phyloP scores from a whole-genome alignment of 2,113 vertebrate genomes.

The Hippocampus mohnikei region DNA sequence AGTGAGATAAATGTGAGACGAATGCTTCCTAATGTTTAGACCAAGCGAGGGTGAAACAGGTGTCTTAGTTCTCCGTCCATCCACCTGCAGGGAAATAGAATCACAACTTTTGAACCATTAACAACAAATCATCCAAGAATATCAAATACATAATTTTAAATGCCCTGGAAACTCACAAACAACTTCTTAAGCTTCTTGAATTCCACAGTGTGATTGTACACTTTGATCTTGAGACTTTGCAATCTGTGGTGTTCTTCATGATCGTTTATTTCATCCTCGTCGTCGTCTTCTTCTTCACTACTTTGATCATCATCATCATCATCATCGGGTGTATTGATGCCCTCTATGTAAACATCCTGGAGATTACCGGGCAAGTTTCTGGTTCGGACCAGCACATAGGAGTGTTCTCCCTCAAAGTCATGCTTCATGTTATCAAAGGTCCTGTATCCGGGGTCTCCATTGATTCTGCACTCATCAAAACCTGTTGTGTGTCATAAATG shows the following conservation, averaged over 20 bases:
- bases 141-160: background rate
- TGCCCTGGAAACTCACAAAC: conserved; percentile 65
- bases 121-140: no score
- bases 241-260: conserved; percentile 39
- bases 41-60: conserved; percentile 71
- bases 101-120: background rate
- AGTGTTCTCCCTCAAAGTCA: conserved; percentile 71
- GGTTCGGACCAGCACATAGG: conserved; percentile 72
- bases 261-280: background rate
- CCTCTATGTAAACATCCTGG: conserved; percentile 72
- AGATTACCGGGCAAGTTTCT: conserved; percentile 63
- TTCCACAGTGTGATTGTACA: conserved; percentile 77
- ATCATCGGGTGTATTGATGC: conserved; percentile 39
- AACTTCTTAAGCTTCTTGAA: conserved; percentile 65
- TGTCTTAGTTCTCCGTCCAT: conserved; percentile 61
- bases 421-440: conserved; percentile 77
- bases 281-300: background rate
- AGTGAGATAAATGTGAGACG: conserved; percentile 68
- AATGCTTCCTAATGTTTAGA: conserved; percentile 65
- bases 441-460: conserved; percentile 69
- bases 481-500: conserved; percentile 47
- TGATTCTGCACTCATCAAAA: conserved; percentile 71
- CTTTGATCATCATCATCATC: conserved; percentile 4
- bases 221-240: conserved; percentile 67
- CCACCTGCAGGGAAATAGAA: conserved; percentile 60